These are phyloP conservation scores for Patella caerulea DNA, from an alignment of 2,888 invertebrate species.

Conservation along the genomic window DNA sequence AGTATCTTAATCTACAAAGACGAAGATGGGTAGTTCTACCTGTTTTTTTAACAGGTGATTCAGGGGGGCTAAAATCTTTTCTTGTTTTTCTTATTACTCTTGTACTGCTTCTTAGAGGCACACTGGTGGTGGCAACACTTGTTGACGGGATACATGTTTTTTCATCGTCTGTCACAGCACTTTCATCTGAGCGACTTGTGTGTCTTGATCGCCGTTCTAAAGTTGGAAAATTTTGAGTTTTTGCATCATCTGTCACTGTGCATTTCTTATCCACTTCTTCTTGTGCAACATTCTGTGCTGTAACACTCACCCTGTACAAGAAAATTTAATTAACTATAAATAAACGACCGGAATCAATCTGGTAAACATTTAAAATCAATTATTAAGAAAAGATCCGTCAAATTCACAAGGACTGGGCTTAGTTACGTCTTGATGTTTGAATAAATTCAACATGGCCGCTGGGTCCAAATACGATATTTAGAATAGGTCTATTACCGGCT, in stretches of 20 bases:
- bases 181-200: background rate
- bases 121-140: constrained; percentile 16
- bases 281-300: background rate
- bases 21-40: constrained; percentile 22
- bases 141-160: constrained; percentile 15
- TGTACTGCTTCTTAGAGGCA: constrained; percentile 44
- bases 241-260: constrained; percentile 8
- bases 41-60: constrained; percentile 54
- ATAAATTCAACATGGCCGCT: constrained; percentile 50
- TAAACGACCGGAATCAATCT: too few species aligned
- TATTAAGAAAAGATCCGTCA: too few species aligned
- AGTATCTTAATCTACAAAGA: background rate
- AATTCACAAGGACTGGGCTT: too few species aligned
- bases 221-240: background rate
- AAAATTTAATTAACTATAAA: background rate
- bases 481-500: too few species aligned
- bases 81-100: constrained; percentile 50
- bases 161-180: background rate
- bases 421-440: background rate
- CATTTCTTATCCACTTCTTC: background rate
- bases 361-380: too few species aligned
- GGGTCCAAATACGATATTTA: too few species aligned
- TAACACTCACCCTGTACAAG: background rate
- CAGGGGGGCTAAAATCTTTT: constrained; percentile 53
- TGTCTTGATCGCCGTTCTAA: constrained; percentile 14